Base-by-base conservation (phyloP, 2,113 vertebrate genomes). In the Beaufortia kweichowensis region DNA sequence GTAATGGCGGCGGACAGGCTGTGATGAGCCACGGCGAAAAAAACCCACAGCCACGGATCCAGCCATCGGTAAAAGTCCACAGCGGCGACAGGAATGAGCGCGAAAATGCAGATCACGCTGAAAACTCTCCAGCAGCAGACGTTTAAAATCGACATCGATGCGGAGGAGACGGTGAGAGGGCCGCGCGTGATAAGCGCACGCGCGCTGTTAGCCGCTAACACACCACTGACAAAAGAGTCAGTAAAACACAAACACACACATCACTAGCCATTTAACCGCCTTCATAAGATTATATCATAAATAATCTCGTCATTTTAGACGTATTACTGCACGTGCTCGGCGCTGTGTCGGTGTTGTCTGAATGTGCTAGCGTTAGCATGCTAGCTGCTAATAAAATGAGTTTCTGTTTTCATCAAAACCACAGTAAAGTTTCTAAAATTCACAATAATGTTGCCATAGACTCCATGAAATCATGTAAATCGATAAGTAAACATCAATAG, bases 101-200 rank as follows among this genome's bases (percentile, higher is more conserved):
- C 15, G 87, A 90, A 93, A 87, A 96, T 96, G 96, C 92, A 93
- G 92, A 93, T 96, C 89, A 98, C 95, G 4, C 84, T 98, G 88
- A 97, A 96, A 86, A 98, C 95, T 59, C 92, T 98, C 71, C 96
- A 97, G 80, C 96, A 98, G 86, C 95, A 95, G 88, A 96, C 95
- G 72, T 98, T 98, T 86, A 94, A 93, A 82, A 93, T 97, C 85
- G 95, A 96, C 82, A 95, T 96, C 78, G 94, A 95, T 76, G 91
- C 90, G 0, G 93, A 95, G 71, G 94, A 96, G 87, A 96, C 94
- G 94, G 94, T 95, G 68, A 85, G 87, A 72, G 31, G n/a, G 35
- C 21, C 15, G 33, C 67, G 48, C 33, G 62, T 55, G 63, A 66
- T 70, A 55, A n/a, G n/a, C 53, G 28, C 72, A 81, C 76, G 71